phyloP scores from a whole-genome alignment of 2,888 invertebrate genomes.

The Actias luna region DNA sequence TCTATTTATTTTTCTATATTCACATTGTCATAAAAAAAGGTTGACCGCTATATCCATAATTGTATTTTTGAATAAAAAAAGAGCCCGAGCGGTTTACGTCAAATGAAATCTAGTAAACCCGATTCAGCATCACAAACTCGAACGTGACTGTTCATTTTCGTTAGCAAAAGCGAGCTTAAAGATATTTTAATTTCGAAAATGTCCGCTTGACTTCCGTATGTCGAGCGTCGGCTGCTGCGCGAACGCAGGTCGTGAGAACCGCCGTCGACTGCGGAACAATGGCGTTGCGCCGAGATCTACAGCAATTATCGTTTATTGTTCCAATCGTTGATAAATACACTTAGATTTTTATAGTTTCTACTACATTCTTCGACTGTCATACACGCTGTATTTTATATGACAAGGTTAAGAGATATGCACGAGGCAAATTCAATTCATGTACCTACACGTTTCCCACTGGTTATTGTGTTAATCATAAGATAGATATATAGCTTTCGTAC shows the following conservation, averaged over 20 bases:
- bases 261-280: conserved; percentile 39
- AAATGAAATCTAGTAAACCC: no score
- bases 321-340: conserved; percentile 14
- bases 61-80: no score
- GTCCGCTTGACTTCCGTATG: conserved; percentile 34
- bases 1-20: no score
- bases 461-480: background rate
- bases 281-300: conserved; percentile 29
- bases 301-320: conserved; percentile 6
- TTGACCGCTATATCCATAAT: no score
- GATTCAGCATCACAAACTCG: no score
- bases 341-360: conserved; percentile 23
- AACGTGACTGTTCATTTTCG: no score
- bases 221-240: conserved; percentile 36
- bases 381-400: background rate
- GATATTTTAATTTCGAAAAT: background rate
- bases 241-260: conserved; percentile 59
- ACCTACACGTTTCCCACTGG: no score
- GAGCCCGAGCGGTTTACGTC: no score
- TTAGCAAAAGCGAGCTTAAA: no score
- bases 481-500: no score
- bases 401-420: conserved; percentile 1
- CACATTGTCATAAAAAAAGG: no score
- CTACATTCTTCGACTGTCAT: conserved; percentile 5
- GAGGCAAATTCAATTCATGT: no score